These are phyloP conservation scores for Zygaena filipendulae DNA, from an alignment of 2,888 invertebrate genomes.

Conservation along the genomic window DNA sequence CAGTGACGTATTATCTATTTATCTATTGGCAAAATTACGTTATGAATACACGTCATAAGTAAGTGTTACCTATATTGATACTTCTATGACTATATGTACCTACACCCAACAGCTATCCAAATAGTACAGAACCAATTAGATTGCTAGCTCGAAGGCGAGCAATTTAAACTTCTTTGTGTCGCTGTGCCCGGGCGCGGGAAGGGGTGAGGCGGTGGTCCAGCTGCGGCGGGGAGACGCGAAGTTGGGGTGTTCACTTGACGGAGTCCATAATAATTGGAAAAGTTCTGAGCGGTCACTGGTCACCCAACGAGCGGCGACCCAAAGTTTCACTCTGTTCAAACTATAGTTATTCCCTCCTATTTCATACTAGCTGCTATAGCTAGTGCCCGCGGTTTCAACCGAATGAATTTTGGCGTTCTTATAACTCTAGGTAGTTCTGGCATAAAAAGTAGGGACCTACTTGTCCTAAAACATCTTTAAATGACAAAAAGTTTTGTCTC, in stretches of 20 bases:
- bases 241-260: conserved; percentile 52
- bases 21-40: too few relatives aligned
- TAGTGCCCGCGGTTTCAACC: conserved; percentile 21
- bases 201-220: conserved; percentile 18
- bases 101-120: conserved; percentile 40
- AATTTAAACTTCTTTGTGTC: conserved; percentile 66
- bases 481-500: too few relatives aligned
- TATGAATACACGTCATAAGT: too few relatives aligned
- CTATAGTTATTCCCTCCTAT: too few relatives aligned
- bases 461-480: too few relatives aligned
- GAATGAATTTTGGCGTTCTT: too few relatives aligned
- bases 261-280: conserved; percentile 56
- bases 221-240: conserved; percentile 17
- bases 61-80: too few relatives aligned
- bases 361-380: conserved; percentile 16
- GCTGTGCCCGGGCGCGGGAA: conserved; percentile 25
- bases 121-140: conserved; percentile 45
- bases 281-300: conserved; percentile 32
- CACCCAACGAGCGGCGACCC: conserved; percentile 31
- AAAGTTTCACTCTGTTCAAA: too few relatives aligned
- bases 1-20: too few relatives aligned
- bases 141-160: conserved; percentile 52
- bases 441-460: too few relatives aligned
- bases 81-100: too few relatives aligned
- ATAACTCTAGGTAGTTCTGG: too few relatives aligned